Conservation (phyloP, 2,113 vertebrate genomes). For the Perca schrenkii region DNA sequence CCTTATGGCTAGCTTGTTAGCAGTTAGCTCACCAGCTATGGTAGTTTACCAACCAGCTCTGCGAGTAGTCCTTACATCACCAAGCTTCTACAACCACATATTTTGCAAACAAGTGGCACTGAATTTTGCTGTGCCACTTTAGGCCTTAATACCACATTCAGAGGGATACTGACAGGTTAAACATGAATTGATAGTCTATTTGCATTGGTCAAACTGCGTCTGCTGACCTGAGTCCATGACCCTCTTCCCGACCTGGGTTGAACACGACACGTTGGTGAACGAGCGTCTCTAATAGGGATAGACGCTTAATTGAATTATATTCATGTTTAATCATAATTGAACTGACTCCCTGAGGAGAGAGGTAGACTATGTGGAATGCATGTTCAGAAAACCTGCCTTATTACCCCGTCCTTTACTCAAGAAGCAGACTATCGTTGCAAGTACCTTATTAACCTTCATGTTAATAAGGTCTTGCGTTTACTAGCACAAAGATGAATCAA, state of each 20-base stretch:
- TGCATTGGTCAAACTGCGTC: not conserved
- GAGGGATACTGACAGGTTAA: not conserved
- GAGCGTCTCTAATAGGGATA: not conserved
- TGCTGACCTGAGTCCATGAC: not conserved
- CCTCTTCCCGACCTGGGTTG: not conserved
- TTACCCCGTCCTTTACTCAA: not conserved
- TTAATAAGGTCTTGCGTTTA: not conserved
- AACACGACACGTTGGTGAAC: not conserved
- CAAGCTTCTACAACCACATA: not conserved
- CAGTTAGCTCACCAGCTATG: not conserved
- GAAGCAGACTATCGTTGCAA: not conserved
- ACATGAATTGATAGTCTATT: not conserved
- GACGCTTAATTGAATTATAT: conserved; percentile 2
- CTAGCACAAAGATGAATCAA: not conserved
- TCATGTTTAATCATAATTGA: conserved; percentile 3
- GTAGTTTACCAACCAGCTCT: not conserved
- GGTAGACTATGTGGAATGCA: not conserved
- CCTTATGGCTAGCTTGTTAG: not conserved
- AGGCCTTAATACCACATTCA: not conserved
- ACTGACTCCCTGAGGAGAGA: conserved; percentile 1
- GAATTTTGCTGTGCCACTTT: not conserved
- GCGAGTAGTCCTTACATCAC: not conserved
- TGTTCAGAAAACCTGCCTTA: not conserved
- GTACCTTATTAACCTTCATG: conserved; percentile 20
- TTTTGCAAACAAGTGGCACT: not conserved